These are phyloP conservation scores for Cacatua alba DNA, from an alignment of 2,113 vertebrate genomes.

Conservation along the genomic window DNA sequence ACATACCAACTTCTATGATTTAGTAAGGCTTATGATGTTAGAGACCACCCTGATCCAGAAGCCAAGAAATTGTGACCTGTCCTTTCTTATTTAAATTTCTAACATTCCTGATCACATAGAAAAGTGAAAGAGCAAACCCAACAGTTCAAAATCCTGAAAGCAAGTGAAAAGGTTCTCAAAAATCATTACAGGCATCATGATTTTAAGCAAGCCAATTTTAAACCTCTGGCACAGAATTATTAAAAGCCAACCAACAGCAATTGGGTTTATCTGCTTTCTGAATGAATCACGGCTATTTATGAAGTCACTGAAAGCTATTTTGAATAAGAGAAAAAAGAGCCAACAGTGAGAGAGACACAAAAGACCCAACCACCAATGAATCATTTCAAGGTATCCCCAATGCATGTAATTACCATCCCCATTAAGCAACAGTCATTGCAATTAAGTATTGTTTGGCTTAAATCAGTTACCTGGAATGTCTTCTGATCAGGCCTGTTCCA, in stretches of 20 bases:
- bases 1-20: conserved; percentile 11
- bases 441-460: conserved; percentile 70
- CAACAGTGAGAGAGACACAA: conserved; percentile 30
- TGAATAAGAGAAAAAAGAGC: conserved; percentile 31
- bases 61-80: conserved; percentile 18
- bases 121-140: not conserved
- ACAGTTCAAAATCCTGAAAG: not conserved
- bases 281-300: conserved; percentile 22
- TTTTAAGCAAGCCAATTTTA: conserved; percentile 17
- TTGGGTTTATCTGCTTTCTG: not conserved
- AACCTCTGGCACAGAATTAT: not conserved
- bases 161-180: not conserved
- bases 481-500: conserved; percentile 62
- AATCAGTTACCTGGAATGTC: conserved; percentile 69
- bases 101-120: not conserved
- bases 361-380: conserved; percentile 54
- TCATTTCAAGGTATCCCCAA: conserved; percentile 59
- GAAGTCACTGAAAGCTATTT: conserved; percentile 26
- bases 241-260: not conserved
- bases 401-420: conserved; percentile 48
- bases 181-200: not conserved
- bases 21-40: not conserved
- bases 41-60: not conserved
- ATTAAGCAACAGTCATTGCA: conserved; percentile 63
- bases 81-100: conserved; percentile 24